Evolutionary conservation across 2,888 invertebrate genomes (phyloP).

Genomic region (Erannis defoliaria): DNA sequence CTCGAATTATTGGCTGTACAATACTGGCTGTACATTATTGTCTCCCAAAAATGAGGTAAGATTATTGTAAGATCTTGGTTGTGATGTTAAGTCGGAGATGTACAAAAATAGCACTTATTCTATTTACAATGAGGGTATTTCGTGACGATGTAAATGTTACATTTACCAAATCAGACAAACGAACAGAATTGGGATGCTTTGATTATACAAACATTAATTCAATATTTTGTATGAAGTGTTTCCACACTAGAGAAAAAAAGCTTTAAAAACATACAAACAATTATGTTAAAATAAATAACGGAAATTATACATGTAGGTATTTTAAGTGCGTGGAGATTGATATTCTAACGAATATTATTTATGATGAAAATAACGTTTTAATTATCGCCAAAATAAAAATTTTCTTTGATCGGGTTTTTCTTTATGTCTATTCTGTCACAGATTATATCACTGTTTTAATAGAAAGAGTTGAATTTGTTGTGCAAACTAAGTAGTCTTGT

Average conservation of each 20-base stretch:
- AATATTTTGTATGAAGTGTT: too few species aligned
- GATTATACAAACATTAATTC: background rate
- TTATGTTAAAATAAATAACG: too few species aligned
- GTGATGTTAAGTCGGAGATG: background rate
- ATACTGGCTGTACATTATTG: too few species aligned
- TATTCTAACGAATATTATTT: constrained; percentile 7
- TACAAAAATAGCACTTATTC: background rate
- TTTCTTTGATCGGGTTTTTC: too few species aligned
- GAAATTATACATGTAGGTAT: background rate
- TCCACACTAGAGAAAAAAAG: too few species aligned
- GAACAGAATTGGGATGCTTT: background rate
- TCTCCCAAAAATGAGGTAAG: background rate
- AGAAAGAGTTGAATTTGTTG: constrained; percentile 11
- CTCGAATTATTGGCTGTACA: too few species aligned
- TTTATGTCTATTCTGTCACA: too few species aligned
- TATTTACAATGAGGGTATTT: constrained; percentile 6
- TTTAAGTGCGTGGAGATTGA: background rate
- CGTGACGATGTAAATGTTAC: background rate
- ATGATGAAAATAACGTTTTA: constrained; percentile 13
- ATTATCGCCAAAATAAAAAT: constrained; percentile 4
- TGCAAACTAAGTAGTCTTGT: background rate
- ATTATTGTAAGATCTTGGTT: background rate
- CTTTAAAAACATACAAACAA: too few species aligned
- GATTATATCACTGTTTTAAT: too few species aligned
- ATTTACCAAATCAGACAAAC: background rate